Percentiles rank a stretch among this genome's conserved stretches.
Evolutionary conservation across 2,888 invertebrate genomes (phyloP).

Genomic region (Pachymerium ferrugineum): DNA sequence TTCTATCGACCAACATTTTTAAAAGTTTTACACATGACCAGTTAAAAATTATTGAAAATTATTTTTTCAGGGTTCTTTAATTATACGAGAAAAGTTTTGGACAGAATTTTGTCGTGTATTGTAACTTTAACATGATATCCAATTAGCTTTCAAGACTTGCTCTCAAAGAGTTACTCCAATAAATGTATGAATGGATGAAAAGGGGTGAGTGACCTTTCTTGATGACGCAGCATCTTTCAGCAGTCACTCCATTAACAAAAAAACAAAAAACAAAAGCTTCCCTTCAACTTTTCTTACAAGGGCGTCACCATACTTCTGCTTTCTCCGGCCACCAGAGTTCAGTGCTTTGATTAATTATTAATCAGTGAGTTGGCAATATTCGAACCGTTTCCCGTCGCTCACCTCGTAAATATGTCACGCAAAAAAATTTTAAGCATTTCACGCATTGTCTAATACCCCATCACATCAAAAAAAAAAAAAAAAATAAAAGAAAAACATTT

Average conservation of each 20-base stretch:
- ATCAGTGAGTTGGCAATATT: slow-evolving; percentile 2
- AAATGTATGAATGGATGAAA: not conserved
- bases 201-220: slow-evolving; percentile 9
- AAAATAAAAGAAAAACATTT: too few species aligned
- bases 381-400: not conserved
- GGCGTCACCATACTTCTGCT: not conserved
- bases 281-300: slow-evolving; percentile 5
- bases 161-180: not conserved
- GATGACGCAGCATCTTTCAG: not conserved
- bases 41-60: too few species aligned
- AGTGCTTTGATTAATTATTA: not conserved
- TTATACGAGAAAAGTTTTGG: too few species aligned
- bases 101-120: too few species aligned
- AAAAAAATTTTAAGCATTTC: not conserved
- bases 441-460: not conserved
- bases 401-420: not conserved
- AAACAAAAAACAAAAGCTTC: not conserved
- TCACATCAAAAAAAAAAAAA: too few species aligned
- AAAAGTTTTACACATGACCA: too few species aligned
- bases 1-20: too few species aligned
- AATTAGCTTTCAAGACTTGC: too few species aligned
- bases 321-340: not conserved
- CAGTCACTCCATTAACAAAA: slow-evolving; percentile 6
- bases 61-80: too few species aligned
- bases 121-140: too few species aligned